Evolutionary conservation across 2,113 vertebrate species (phyloP).

Genomic region (Passer montanus): DNA sequence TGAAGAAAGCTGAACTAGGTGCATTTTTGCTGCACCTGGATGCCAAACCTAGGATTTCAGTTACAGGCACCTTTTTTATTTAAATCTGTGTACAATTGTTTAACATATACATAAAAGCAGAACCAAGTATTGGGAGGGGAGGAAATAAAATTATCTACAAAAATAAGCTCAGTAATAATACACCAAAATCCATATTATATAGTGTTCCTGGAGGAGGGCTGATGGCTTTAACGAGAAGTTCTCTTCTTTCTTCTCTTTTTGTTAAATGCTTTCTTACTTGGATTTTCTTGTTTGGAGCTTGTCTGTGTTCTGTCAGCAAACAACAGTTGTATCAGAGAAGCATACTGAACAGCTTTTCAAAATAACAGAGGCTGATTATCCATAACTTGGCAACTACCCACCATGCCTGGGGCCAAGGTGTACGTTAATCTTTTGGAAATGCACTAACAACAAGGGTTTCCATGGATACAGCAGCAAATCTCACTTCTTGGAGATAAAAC

Average conservation of each 20-base stretch:
- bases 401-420: not conserved
- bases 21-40: not conserved
- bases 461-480: not conserved
- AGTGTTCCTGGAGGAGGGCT: not conserved
- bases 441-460: not conserved
- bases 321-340: not conserved
- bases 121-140: not conserved
- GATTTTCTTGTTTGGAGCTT: constrained; percentile 42
- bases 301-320: constrained; percentile 66
- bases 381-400: not conserved
- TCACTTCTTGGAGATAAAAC: not conserved
- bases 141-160: constrained; percentile 21
- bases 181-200: not conserved
- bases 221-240: constrained; percentile 28
- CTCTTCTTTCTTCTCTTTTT: constrained; percentile 75
- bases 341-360: not conserved
- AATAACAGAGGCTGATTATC: not conserved
- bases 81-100: not conserved
- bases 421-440: not conserved
- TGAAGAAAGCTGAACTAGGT: not conserved
- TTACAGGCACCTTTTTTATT: constrained; percentile 1
- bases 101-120: not conserved
- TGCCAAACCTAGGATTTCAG: not conserved
- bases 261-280: constrained; percentile 66
- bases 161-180: not conserved